These are phyloP conservation scores for Peromyscus melanophrys DNA, from an alignment of 2,797 vertebrate genomes.

Conservation along the genomic window DNA sequence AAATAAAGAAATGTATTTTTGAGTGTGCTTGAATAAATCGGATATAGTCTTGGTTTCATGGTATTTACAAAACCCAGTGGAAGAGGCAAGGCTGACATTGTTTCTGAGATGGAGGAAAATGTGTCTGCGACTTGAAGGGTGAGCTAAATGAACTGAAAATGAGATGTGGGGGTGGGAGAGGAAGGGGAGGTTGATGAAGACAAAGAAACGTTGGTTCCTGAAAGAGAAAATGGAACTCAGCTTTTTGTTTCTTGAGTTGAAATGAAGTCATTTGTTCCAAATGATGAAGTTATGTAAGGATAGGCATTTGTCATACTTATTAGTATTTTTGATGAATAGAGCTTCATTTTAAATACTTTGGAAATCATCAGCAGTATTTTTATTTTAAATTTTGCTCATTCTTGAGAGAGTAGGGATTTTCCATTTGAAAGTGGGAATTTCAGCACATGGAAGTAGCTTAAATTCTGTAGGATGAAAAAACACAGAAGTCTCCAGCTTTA, in stretches of 20 bases:
- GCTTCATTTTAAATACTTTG: conserved; percentile 23
- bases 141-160: neutral
- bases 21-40: neutral
- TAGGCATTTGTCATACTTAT: neutral
- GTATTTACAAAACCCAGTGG: neutral
- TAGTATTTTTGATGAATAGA: neutral
- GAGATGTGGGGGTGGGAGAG: neutral
- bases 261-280: conserved; percentile 50
- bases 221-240: neutral
- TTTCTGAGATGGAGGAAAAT: neutral
- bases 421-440: neutral
- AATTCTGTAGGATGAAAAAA: too few relatives aligned
- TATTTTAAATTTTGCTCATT: conserved; percentile 13
- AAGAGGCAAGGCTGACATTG: neutral
- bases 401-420: neutral
- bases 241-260: conserved; percentile 27
- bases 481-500: too few relatives aligned
- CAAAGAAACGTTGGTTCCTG: neutral
- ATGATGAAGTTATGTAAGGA: neutral
- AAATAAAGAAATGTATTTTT: neutral
- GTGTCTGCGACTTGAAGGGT: neutral
- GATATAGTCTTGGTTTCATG: neutral
- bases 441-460: neutral
- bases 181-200: neutral
- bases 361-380: neutral